phyloP scores from a whole-genome alignment of 2,888 invertebrate genomes.

The Himalopsyche anomala region DNA sequence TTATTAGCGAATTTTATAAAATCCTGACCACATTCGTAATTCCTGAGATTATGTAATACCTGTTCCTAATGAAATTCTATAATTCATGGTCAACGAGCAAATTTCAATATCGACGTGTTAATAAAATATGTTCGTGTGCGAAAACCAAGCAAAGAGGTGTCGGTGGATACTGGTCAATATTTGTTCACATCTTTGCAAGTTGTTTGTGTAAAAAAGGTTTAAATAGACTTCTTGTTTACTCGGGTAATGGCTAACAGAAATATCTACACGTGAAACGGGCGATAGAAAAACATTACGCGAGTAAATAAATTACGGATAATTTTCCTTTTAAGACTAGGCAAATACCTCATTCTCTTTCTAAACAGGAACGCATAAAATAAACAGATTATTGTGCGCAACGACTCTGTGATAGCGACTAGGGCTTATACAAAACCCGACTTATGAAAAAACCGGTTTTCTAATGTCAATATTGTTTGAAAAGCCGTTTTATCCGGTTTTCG shows the following conservation, averaged over 20 bases:
- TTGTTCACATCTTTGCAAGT: constrained; percentile 2
- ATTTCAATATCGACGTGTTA: neutral
- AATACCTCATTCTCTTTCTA: too few relatives aligned
- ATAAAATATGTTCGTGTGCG: neutral
- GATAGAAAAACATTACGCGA: neutral
- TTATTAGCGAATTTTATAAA: too few relatives aligned
- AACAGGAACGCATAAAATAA: too few relatives aligned
- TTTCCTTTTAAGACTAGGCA: too few relatives aligned
- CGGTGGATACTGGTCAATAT: constrained; percentile 19
- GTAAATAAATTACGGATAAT: neutral
- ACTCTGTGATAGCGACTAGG: too few relatives aligned
- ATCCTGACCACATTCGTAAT: neutral
- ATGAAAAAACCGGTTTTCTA: too few relatives aligned
- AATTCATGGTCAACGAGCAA: neutral
- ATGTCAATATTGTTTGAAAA: too few relatives aligned
- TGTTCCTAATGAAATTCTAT: neutral
- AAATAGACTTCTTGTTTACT: neutral
- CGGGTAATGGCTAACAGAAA: neutral
- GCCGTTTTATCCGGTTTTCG: too few relatives aligned
- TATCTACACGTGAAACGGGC: neutral
- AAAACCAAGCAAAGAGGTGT: constrained; percentile 11
- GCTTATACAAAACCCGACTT: too few relatives aligned
- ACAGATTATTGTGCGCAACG: too few relatives aligned
- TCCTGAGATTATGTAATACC: neutral
- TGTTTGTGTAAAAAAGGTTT: neutral